A percentile compares a stretch with the other conserved stretches of the same genome.
These are phyloP conservation scores for Eupithecia centaureata DNA, from an alignment of 2,888 invertebrate genomes.

Conservation along the genomic window DNA sequence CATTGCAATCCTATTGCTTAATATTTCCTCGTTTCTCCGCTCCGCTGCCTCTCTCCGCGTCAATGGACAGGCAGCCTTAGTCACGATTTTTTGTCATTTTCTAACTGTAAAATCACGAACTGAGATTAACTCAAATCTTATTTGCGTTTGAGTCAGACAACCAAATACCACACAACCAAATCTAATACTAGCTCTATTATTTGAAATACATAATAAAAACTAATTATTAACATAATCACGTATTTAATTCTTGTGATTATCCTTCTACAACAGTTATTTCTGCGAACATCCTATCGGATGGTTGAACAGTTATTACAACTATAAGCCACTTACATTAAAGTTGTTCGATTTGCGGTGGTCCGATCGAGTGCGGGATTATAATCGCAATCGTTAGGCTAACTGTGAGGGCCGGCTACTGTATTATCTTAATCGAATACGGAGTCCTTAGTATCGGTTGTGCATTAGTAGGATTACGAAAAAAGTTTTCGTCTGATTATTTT, in stretches of 20 bases:
- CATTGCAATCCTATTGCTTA: no score
- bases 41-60: no score
- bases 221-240: background rate
- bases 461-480: no score
- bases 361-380: conserved; percentile 34
- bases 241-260: background rate
- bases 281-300: background rate
- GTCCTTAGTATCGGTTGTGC: no score
- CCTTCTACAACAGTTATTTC: conserved; percentile 2
- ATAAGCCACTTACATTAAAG: conserved; percentile 9
- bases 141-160: background rate
- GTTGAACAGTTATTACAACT: conserved; percentile 15
- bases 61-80: no score
- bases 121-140: background rate
- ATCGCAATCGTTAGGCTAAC: conserved; percentile 58
- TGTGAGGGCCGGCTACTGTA: conserved; percentile 49
- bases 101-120: no score
- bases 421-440: conserved; percentile 42
- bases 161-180: background rate
- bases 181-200: background rate
- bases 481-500: no score
- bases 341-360: conserved; percentile 28
- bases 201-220: background rate
- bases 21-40: no score
- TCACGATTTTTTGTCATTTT: no score